These are phyloP conservation scores for Protomyctophum bolini DNA, from an alignment of 2,113 vertebrate species.

Conservation along the genomic window DNA sequence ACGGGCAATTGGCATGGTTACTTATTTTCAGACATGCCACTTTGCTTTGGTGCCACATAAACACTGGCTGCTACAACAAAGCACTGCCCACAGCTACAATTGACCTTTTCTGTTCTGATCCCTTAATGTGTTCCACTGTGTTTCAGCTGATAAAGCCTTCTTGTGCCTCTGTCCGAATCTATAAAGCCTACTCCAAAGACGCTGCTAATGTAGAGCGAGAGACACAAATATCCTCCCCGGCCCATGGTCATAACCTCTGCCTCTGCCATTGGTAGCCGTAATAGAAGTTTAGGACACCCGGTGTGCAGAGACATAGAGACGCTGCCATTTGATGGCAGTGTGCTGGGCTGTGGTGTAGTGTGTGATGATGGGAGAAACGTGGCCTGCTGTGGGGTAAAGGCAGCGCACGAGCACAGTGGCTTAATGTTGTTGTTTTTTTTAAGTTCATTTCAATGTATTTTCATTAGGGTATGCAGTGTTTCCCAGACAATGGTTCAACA, in stretches of 20 bases:
- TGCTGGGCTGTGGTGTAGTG: slow-evolving; percentile 32
- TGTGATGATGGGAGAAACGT: too few relatives aligned
- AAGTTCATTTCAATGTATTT: too few relatives aligned
- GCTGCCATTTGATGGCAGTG: slow-evolving; percentile 38
- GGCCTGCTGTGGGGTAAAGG: too few relatives aligned
- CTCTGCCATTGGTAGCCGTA: slow-evolving; percentile 52
- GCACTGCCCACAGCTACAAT: slow-evolving; percentile 62
- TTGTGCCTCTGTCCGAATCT: slow-evolving; percentile 64
- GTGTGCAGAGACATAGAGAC: not conserved
- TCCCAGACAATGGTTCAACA: too few relatives aligned
- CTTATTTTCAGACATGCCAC: slow-evolving; percentile 26
- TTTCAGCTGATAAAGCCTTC: slow-evolving; percentile 69
- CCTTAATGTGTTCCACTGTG: slow-evolving; percentile 72
- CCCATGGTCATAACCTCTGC: slow-evolving; percentile 55
- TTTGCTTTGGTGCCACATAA: slow-evolving; percentile 5
- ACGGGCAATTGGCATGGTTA: slow-evolving; percentile 38
- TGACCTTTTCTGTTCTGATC: slow-evolving; percentile 76
- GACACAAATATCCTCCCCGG: slow-evolving; percentile 59
- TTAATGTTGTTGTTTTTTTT: too few relatives aligned
- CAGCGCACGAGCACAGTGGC: too few relatives aligned
- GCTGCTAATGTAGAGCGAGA: slow-evolving; percentile 53
- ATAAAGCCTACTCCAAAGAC: slow-evolving; percentile 60
- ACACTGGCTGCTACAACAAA: slow-evolving; percentile 57
- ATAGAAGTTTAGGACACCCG: slow-evolving; percentile 58
- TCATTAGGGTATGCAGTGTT: too few relatives aligned